phyloP scores from a whole-genome alignment of 2,888 invertebrate species.

The Ctenicera cuprea region DNA sequence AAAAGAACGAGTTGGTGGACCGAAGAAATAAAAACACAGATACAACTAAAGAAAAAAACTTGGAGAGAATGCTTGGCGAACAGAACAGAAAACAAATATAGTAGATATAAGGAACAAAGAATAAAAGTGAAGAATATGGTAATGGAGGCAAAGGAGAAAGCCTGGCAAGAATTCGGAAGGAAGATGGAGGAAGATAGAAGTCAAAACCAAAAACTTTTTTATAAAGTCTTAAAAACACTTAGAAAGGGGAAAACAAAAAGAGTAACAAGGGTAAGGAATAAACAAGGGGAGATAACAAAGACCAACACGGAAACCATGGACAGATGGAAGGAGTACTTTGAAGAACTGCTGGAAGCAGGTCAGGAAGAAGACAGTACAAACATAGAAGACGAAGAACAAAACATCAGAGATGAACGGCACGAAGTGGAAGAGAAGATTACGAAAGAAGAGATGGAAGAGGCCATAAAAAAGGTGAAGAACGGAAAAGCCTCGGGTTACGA shows the following conservation, averaged over 20 bases:
- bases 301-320: constrained; percentile 3
- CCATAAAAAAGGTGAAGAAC: constrained; percentile 40
- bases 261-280: constrained; percentile 21
- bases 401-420: constrained; percentile 2
- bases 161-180: constrained; percentile 2
- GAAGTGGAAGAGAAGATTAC: constrained; percentile 33
- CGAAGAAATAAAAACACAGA: constrained; percentile 30
- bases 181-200: constrained; percentile 19
- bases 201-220: constrained; percentile 25
- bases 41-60: background rate
- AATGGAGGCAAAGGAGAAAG: background rate
- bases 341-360: constrained; percentile 32
- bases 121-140: constrained; percentile 2
- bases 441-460: constrained; percentile 33
- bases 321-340: constrained; percentile 22
- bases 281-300: background rate
- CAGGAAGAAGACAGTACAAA: constrained; percentile 7
- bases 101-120: background rate
- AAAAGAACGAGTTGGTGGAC: constrained; percentile 24
- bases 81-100: constrained; percentile 23
- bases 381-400: constrained; percentile 14
- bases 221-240: constrained; percentile 5
- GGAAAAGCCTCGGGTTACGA: constrained; percentile 49
- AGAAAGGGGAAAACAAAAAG: constrained; percentile 7
- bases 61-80: constrained; percentile 14